Percentiles rank a stretch among this genome's conserved stretches.
phyloP scores from a whole-genome alignment of 1,140 invertebrate species.

The Mamestra configurata region DNA sequence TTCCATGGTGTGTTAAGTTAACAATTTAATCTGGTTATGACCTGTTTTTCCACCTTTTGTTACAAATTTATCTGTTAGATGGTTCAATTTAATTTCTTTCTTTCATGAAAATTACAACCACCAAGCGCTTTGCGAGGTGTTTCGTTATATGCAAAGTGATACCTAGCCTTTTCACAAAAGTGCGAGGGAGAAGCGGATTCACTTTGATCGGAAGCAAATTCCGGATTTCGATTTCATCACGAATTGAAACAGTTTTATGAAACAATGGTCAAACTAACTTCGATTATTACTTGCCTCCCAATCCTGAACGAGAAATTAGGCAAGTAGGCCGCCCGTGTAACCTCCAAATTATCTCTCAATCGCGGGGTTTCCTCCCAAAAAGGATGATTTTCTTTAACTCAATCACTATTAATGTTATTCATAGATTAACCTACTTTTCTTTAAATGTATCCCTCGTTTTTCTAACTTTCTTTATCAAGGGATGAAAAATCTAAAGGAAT shows the following conservation, averaged over 20 bases:
- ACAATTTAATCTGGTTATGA: background rate
- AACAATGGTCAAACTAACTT: background rate
- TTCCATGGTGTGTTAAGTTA: background rate
- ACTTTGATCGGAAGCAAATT: background rate
- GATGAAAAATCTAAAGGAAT: background rate
- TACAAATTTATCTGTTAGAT: no score
- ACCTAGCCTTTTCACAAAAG: no score
- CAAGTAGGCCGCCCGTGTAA: background rate
- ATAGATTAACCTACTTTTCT: constrained; percentile 6
- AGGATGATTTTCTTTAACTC: background rate
- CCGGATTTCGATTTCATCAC: background rate
- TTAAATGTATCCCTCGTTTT: background rate
- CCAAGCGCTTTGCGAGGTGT: no score
- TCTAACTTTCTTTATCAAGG: background rate
- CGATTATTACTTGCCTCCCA: no score
- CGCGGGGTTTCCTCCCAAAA: background rate
- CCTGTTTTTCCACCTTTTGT: background rate
- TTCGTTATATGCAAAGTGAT: no score
- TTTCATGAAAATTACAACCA: no score
- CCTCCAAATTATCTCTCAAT: background rate
- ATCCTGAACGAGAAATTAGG: background rate
- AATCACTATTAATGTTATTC: constrained; percentile 3
- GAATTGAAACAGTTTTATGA: no score
- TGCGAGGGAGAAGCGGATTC: background rate
- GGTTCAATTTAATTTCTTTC: no score